Conservation (phyloP, 2,113 vertebrate genomes). For the Takifugu flavidus region DNA sequence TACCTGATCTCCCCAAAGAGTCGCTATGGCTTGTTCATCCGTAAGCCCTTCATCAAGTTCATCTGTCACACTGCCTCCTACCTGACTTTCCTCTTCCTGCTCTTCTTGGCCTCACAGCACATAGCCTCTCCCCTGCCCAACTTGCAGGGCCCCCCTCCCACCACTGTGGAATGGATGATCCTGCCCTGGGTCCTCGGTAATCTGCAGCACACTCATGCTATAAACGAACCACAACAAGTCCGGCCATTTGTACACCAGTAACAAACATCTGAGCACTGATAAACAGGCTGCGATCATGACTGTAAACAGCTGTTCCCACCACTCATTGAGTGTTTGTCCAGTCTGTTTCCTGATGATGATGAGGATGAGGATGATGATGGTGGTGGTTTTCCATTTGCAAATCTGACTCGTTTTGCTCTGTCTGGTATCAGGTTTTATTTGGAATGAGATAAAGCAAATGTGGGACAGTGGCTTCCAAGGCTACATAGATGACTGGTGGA, state of each 20-base stretch:
- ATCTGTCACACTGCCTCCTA: constrained; percentile 99
- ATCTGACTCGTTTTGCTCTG: neutral
- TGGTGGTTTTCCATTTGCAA: neutral
- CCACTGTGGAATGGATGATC: constrained; percentile 96
- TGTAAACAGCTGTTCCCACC: neutral
- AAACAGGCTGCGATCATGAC: neutral
- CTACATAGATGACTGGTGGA: constrained; percentile 99
- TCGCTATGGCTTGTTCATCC: constrained; percentile 89
- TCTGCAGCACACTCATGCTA: neutral
- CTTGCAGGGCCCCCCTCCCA: constrained; percentile 86
- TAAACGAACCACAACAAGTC: neutral
- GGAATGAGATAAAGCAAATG: constrained; percentile 99
- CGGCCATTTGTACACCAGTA: neutral
- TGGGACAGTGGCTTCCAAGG: constrained; percentile 96
- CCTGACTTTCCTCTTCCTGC: constrained; percentile 94
- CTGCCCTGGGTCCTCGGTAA: constrained; percentile 98
- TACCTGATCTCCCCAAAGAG: constrained; percentile 94
- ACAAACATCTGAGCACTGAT: neutral
- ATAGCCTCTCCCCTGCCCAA: constrained; percentile 78
- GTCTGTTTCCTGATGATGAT: neutral
- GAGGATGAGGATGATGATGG: too few species aligned
- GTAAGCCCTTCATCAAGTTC: constrained; percentile 99
- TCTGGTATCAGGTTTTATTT: constrained; percentile 85
- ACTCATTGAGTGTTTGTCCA: neutral
- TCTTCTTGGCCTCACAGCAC: constrained; percentile 92